These are phyloP conservation scores for Lasioglossum lativentre DNA, from an alignment of 2,888 invertebrate genomes.

Conservation along the genomic window DNA sequence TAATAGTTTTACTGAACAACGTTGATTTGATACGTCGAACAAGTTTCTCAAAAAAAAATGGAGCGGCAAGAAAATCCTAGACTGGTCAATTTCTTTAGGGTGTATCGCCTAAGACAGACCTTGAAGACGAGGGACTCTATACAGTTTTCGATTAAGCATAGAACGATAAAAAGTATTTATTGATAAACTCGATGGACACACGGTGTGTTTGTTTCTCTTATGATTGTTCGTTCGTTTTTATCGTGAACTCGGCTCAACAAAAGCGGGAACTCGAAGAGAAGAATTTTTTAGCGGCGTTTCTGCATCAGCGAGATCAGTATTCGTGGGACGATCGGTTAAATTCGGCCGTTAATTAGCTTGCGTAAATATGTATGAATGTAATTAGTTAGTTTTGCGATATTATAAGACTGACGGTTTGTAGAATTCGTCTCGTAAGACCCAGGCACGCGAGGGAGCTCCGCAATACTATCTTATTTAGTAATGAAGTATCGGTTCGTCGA, in stretches of 20 bases:
- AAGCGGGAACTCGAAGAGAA: slow-evolving; percentile 5
- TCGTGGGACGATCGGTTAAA: slow-evolving; percentile 32
- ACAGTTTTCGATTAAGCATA: slow-evolving; percentile 31
- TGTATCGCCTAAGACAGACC: neutral
- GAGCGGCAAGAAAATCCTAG: neutral
- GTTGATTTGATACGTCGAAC: slow-evolving; percentile 10
- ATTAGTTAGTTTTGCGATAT: slow-evolving; percentile 46
- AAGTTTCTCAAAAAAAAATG: neutral
- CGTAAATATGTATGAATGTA: too few relatives aligned
- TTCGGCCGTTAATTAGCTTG: slow-evolving; percentile 39
- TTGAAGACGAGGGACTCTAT: slow-evolving; percentile 25
- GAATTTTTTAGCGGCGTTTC: neutral
- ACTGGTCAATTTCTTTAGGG: slow-evolving; percentile 27
- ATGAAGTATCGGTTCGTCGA: slow-evolving; percentile 15
- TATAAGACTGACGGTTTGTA: slow-evolving; percentile 63
- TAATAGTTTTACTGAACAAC: slow-evolving; percentile 19
- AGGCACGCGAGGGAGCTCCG: neutral
- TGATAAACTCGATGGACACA: slow-evolving; percentile 34
- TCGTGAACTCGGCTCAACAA: slow-evolving; percentile 16
- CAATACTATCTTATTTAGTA: slow-evolving; percentile 8
- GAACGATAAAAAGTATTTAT: slow-evolving; percentile 44
- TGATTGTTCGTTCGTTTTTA: neutral
- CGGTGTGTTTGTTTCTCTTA: slow-evolving; percentile 9
- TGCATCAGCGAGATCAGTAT: slow-evolving; percentile 41
- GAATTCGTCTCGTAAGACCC: slow-evolving; percentile 32